Evolutionary conservation across 1,140 invertebrate genomes (phyloP).

Genomic region (Hyles euphorbiae): DNA sequence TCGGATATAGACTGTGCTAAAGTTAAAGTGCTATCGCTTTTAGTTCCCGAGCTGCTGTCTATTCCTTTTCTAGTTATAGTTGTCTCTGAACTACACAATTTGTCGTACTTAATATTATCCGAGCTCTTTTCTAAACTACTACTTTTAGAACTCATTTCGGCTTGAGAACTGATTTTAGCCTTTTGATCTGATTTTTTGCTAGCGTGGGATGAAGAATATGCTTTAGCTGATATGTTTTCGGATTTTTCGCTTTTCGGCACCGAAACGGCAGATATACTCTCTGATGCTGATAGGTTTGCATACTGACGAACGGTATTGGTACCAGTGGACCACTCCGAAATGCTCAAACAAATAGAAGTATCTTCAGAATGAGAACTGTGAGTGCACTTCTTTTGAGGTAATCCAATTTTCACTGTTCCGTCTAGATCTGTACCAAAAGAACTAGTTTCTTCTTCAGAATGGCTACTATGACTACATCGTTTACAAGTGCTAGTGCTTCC

Average conservation of each 20-base stretch:
- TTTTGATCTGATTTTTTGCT: conserved; percentile 66
- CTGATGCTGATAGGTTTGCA: conserved; percentile 81
- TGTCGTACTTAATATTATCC: conserved; percentile 75
- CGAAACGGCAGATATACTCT: conserved; percentile 78
- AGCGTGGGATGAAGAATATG: conserved; percentile 61
- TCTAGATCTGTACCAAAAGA: conserved; percentile 84
- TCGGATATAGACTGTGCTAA: conserved; percentile 78
- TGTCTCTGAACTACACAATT: conserved; percentile 78
- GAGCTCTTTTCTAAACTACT: conserved; percentile 72
- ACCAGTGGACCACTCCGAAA: conserved; percentile 90
- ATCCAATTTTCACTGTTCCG: conserved; percentile 85
- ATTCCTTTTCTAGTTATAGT: conserved; percentile 66
- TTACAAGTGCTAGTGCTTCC: conserved; percentile 74
- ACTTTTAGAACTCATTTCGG: conserved; percentile 66
- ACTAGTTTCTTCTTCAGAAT: conserved; percentile 81
- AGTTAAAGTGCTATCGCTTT: conserved; percentile 78
- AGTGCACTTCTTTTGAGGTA: conserved; percentile 84
- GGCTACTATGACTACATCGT: conserved; percentile 78
- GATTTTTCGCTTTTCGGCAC: conserved; percentile 80
- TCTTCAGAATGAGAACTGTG: conserved; percentile 89
- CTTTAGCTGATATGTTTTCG: conserved; percentile 65
- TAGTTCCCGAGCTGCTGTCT: conserved; percentile 76
- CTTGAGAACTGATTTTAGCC: conserved; percentile 54
- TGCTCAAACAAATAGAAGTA: conserved; percentile 87
- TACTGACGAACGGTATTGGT: conserved; percentile 86